Evolutionary conservation across 1,140 invertebrate species (phyloP).

Genomic region (Charaxes varanes): DNA sequence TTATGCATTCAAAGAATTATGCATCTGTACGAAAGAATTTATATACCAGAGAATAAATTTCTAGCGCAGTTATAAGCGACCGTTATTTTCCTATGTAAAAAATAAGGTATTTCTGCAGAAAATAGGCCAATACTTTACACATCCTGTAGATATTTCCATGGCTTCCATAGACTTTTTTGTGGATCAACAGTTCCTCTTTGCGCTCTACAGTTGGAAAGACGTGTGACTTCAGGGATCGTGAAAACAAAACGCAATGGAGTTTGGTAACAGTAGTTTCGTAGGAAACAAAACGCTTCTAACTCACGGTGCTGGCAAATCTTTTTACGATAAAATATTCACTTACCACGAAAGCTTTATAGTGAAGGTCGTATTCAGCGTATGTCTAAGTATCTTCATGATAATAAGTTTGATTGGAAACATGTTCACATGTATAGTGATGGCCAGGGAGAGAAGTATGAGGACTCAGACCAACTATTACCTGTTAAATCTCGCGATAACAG

Average conservation of each 20-base stretch:
- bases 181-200: constrained; percentile 6
- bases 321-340: constrained; percentile 20
- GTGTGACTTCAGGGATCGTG: background rate
- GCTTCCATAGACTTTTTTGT: constrained; percentile 8
- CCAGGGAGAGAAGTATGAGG: constrained; percentile 90
- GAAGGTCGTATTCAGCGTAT: constrained; percentile 83
- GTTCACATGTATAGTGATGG: constrained; percentile 94
- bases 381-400: constrained; percentile 88
- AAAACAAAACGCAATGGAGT: constrained; percentile 4
- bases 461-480: constrained; percentile 94
- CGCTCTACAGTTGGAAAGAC: constrained; percentile 4
- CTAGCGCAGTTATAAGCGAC: too few species aligned
- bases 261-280: constrained; percentile 1
- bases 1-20: too few species aligned
- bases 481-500: constrained; percentile 93
- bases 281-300: constrained; percentile 14
- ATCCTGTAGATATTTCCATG: constrained; percentile 16
- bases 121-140: too few species aligned
- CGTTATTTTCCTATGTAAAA: too few species aligned
- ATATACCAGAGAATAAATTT: too few species aligned
- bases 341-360: constrained; percentile 77
- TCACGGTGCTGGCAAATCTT: constrained; percentile 22
- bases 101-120: too few species aligned
- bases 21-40: too few species aligned
- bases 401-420: constrained; percentile 92